Base-by-base conservation (phyloP, 1,140 invertebrate genomes). In the Archegozetes longisetosus region DNA sequence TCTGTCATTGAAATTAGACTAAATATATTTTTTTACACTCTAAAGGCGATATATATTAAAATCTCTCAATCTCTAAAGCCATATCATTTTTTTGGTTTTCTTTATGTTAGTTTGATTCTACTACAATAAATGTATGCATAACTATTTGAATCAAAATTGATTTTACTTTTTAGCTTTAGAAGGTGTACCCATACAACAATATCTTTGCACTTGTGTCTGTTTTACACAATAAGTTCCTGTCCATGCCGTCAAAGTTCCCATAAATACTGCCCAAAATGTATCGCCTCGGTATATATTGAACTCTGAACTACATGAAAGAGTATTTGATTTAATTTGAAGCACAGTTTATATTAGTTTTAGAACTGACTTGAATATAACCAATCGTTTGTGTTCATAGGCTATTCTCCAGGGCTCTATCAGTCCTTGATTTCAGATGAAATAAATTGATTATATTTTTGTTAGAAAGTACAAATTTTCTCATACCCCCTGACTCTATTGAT, bases 291-390 rank as follows among this genome's bases (percentile, higher is more conserved):
- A 61, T 3, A 56, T 22, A 26, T 64, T 55, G 29, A 64, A 60
- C 6, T 59, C 20, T 0, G 25, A 29, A 27, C 55, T 62, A 26
- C 0, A 17, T 9, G 17, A 6, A 40, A 40, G n/a, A n/a, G n/a
- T n/a, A n/a, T n/a, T n/a, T n/a, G n/a, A 60, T 24, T 22, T 20
- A 17, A 12, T 53, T 53, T 13, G n/a, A n/a, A n/a, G n/a, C n/a
- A n/a, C n/a, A n/a, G n/a, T n/a, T n/a, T n/a, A n/a, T n/a, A n/a
- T 55, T 46, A 50, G 13, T 50, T 54, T 55, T 2, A 55, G 22
- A 57, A 72, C 70, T 71, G 75, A 84, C 82, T 80, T 80, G 26
- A 79, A 77, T 62, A 86, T 78, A 57, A 84, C 68, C 9, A 86
- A 77, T 65, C 86, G 75, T 3, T 74, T 73, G 40, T 82, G 79